Evolutionary conservation across 2,888 invertebrate species (phyloP), one percentile per base, ranked within the genome.

Genomic region (Oxycera nigricornis): DNA sequence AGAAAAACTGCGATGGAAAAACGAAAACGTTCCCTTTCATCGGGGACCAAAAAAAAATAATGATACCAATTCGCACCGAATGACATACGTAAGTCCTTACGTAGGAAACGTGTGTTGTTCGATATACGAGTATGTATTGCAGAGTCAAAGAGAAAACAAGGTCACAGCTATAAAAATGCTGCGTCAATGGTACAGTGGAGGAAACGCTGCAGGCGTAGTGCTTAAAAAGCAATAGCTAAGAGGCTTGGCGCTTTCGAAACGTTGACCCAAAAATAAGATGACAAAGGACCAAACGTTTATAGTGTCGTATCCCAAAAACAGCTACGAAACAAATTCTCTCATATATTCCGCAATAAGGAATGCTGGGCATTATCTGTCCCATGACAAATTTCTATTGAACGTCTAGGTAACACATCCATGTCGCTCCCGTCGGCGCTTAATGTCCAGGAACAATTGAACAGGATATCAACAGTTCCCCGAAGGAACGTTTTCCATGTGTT

Each of bases 391-490:
- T 70, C 70, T 11, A 55, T 55, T 22, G 31, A 31, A 55, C 17
- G 30, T 55, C 17, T 22, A 11, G 50, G 28, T 55, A 24, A 22
- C 24, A 17, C 30, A 14, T 67, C 14, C 31, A 39, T 70, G 52
- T 70, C 55, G 52, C 14, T 68, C 55, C 22, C 22, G 57, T 57
- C 22, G 46, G 41, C 26, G 14, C 22, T 55, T 57, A 72, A 65
- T 70, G 70, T 52, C 26, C n/a, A 11, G 20, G 28, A 31, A 35
- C 75, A 73, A 73, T 75, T 73, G 75, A 52, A 30, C 52, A 46
- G 67, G 76, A 76, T 74, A 73, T 68, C 67, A 76, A 74, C 50
- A 74, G 70, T 59, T 74, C 74, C 76, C 76, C 31, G 30, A 72
- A n/a, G 74, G 74, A 74, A 41, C 61, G 50, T 41, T 74, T 74